Evolutionary conservation across 1,140 invertebrate genomes (phyloP).

Genomic region (Hyles euphorbiae): DNA sequence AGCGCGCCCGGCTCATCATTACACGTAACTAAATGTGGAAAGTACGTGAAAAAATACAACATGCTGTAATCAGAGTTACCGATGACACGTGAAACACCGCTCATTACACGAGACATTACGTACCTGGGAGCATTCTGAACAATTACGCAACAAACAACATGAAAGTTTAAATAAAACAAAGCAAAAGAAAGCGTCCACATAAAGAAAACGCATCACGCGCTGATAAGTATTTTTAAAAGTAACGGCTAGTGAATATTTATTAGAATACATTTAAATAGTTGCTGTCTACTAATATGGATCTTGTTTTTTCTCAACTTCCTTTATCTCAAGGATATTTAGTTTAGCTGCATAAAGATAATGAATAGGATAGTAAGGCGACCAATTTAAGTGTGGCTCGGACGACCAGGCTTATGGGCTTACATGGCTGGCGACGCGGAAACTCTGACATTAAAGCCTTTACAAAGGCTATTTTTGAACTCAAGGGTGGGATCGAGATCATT

Average conservation of each 20-base stretch:
- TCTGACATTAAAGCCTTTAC: conserved; percentile 26
- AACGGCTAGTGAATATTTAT: conserved; percentile 13
- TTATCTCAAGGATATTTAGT: conserved; percentile 22
- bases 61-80: conserved; percentile 56
- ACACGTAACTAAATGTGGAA: conserved; percentile 34
- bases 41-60: conserved; percentile 42
- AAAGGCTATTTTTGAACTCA: conserved; percentile 34
- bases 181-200: conserved; percentile 59
- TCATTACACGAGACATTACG: conserved; percentile 57
- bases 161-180: conserved; percentile 58
- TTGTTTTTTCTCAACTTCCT: conserved; percentile 19
- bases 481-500: conserved; percentile 30
- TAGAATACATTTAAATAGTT: conserved; percentile 10
- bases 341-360: conserved; percentile 10
- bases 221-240: conserved; percentile 6
- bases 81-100: conserved; percentile 44
- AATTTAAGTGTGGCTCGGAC: no score
- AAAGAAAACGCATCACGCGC: conserved; percentile 45
- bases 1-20: conserved; percentile 18
- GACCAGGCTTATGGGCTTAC: conserved; percentile 6
- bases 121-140: conserved; percentile 46
- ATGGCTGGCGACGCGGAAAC: conserved; percentile 24
- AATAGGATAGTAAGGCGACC: neutral
- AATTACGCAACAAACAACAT: conserved; percentile 67
- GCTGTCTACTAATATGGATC: conserved; percentile 8